These are phyloP conservation scores for Zapus hudsonius DNA, from an alignment of 2,113 vertebrate genomes.

Conservation along the genomic window DNA sequence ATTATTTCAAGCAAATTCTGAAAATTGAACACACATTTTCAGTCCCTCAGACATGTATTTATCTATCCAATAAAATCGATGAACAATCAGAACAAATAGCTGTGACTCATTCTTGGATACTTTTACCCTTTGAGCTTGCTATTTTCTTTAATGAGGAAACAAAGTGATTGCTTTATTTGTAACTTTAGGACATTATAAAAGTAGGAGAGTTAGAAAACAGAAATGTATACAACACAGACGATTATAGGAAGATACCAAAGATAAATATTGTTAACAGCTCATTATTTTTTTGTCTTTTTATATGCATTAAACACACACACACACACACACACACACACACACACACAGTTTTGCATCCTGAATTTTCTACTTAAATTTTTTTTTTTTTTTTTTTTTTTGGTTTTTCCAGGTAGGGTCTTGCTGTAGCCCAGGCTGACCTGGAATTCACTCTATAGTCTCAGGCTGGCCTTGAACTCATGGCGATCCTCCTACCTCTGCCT, in stretches of 20 bases:
- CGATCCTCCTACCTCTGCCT: no score
- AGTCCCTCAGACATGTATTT: neutral
- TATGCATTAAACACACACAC: neutral
- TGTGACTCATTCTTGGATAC: neutral
- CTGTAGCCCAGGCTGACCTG: no score
- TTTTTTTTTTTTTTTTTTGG: no score
- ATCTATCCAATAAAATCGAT: neutral
- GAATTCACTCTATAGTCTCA: no score
- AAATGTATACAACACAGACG: neutral
- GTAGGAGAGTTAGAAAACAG: constrained; percentile 19
- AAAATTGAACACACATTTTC: neutral
- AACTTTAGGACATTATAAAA: neutral
- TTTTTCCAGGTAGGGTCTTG: no score
- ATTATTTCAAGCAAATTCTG: neutral
- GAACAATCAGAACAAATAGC: neutral
- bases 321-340: neutral
- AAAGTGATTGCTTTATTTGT: constrained; percentile 14
- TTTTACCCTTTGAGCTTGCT: neutral
- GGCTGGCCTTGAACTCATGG: no score
- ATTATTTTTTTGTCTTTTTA: neutral
- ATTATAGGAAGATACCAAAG: neutral
- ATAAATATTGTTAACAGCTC: neutral
- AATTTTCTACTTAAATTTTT: no score
- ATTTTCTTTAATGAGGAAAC: constrained; percentile 5
- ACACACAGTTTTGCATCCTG: neutral